Evolutionary conservation across 2,888 invertebrate species (phyloP).

Genomic region (Hyposoter dolosus): DNA sequence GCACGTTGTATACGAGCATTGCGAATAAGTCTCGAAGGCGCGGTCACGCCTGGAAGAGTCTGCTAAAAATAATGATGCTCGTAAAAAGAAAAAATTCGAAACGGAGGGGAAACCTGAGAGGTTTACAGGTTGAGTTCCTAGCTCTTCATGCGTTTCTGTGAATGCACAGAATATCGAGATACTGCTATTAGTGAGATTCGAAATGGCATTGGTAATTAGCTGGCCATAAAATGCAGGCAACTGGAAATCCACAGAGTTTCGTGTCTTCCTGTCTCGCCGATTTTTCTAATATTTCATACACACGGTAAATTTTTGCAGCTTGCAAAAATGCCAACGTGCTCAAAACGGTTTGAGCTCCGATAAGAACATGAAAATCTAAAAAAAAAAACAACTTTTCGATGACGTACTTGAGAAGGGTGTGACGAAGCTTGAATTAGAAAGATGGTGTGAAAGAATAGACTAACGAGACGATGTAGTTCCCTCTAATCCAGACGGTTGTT

Average conservation of each 20-base stretch:
- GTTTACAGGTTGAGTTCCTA: constrained; percentile 26
- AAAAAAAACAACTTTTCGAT: neutral
- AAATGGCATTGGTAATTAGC: constrained; percentile 61
- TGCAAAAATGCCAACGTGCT: no score
- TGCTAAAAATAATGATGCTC: constrained; percentile 53
- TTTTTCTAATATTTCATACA: neutral
- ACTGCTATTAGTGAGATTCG: constrained; percentile 52
- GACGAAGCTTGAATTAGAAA: constrained; percentile 14
- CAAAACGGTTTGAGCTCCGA: neutral
- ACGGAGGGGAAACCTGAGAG: constrained; percentile 23
- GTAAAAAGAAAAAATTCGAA: constrained; percentile 58
- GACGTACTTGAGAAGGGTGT: neutral
- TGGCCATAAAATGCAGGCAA: constrained; percentile 58
- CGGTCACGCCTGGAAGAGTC: constrained; percentile 56
- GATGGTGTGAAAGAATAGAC: neutral
- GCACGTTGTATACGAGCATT: constrained; percentile 20
- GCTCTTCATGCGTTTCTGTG: neutral
- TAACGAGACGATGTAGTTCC: constrained; percentile 39
- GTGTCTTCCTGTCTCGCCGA: constrained; percentile 25
- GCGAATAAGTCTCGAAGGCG: constrained; percentile 32
- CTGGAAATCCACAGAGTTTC: constrained; percentile 55
- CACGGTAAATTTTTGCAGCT: neutral
- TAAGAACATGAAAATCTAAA: neutral
- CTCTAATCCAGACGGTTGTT: constrained; percentile 3
- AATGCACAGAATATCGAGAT: constrained; percentile 31